Conservation (phyloP, 2,797 vertebrate species). For the Tinamus major region DNA sequence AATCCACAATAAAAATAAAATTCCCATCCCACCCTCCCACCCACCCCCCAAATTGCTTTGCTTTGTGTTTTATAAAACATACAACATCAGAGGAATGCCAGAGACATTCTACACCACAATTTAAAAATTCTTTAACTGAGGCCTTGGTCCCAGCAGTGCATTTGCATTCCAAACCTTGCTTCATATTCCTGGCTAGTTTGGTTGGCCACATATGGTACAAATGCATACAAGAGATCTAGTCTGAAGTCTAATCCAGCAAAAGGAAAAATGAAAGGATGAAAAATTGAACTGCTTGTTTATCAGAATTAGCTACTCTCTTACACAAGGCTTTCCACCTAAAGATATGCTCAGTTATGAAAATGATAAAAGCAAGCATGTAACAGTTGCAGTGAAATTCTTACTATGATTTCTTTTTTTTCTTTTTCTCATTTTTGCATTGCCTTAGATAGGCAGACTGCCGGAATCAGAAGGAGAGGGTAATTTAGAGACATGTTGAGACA, state of each 20-base stretch:
- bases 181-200: constrained; percentile 16
- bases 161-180: constrained; percentile 46
- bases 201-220: constrained; percentile 31
- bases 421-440: not conserved
- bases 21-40: not conserved
- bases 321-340: constrained; percentile 59
- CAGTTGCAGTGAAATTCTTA: constrained; percentile 36
- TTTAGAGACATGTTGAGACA: constrained; percentile 35
- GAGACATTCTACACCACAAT: constrained; percentile 64
- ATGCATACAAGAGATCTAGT: constrained; percentile 28
- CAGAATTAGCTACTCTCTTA: constrained; percentile 43
- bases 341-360: constrained; percentile 49
- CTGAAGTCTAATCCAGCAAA: constrained; percentile 44
- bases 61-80: constrained; percentile 63
- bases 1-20: constrained; percentile 80
- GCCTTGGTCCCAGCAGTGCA: constrained; percentile 75
- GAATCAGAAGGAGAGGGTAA: not conserved
- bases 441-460: constrained; percentile 19
- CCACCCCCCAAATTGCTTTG: constrained; percentile 39
- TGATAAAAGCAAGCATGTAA: constrained; percentile 59
- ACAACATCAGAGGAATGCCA: constrained; percentile 71
- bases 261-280: constrained; percentile 28
- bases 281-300: constrained; percentile 10
- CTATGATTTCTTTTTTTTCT: not conserved
- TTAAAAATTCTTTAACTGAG: constrained; percentile 62